phyloP scores from a whole-genome alignment of 2,888 invertebrate genomes.

The Anodontia alba region DNA sequence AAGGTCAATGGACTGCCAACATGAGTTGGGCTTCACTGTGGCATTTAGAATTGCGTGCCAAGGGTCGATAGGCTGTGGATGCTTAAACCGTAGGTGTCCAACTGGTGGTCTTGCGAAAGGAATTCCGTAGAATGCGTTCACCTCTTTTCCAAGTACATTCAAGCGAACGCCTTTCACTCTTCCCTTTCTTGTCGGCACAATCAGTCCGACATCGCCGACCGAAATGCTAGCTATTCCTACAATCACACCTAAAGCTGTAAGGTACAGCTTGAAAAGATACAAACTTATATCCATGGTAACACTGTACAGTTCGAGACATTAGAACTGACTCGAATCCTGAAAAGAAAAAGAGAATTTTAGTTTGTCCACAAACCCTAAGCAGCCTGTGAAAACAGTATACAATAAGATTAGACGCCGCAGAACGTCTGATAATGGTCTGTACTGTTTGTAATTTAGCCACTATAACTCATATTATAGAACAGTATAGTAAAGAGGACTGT shows the following conservation, averaged over 20 bases:
- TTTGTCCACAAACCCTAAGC: too few relatives aligned
- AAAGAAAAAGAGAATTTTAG: background rate
- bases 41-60: constrained; percentile 90
- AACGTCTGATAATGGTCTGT: too few relatives aligned
- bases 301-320: constrained; percentile 20
- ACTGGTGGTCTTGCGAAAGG: constrained; percentile 87
- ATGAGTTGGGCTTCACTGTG: constrained; percentile 93
- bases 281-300: constrained; percentile 21
- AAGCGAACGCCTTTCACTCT: constrained; percentile 66
- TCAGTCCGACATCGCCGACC: constrained; percentile 49
- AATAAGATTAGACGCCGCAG: too few relatives aligned
- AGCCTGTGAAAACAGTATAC: too few relatives aligned
- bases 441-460: too few relatives aligned
- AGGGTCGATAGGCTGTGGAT: constrained; percentile 78
- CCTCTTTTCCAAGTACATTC: constrained; percentile 58
- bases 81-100: constrained; percentile 86
- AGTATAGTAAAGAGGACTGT: too few relatives aligned
- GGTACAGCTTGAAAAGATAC: constrained; percentile 23
- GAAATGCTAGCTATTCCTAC: constrained; percentile 25
- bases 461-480: too few relatives aligned
- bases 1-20: constrained; percentile 95
- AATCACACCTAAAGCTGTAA: constrained; percentile 12
- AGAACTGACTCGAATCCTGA: constrained; percentile 16
- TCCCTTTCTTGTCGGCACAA: constrained; percentile 73
- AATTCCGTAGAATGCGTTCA: constrained; percentile 83